Percentiles rank a stretch among this genome's conserved stretches.
Evolutionary conservation across 1,140 invertebrate species (phyloP).

Genomic region (Oscheius sp.): DNA sequence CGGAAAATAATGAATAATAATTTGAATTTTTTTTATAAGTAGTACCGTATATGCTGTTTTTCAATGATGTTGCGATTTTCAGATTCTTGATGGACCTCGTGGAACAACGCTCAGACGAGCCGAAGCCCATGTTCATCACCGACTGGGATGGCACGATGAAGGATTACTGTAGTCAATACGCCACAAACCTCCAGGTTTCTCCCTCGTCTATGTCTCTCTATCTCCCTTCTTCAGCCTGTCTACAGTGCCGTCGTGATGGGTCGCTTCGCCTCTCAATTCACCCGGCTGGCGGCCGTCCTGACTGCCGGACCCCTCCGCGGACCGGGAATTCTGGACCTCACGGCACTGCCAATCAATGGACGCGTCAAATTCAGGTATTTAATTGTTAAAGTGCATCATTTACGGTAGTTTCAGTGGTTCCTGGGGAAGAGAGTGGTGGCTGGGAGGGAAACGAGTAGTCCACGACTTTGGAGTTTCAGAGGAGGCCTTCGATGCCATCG

Average conservation of each 20-base stretch:
- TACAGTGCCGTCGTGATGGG: constrained; percentile 57
- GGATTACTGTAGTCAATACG: constrained; percentile 60
- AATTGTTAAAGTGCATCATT: too few species aligned
- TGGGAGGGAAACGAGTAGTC: constrained; percentile 53
- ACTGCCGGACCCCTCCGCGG: constrained; percentile 54
- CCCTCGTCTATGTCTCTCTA: background rate
- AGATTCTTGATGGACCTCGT: constrained; percentile 45
- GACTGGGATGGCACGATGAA: constrained; percentile 62
- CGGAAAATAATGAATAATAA: background rate
- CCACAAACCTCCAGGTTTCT: constrained; percentile 54
- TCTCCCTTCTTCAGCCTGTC: constrained; percentile 46
- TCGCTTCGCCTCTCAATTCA: constrained; percentile 51
- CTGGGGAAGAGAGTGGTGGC: constrained; percentile 61
- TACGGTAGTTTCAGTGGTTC: constrained; percentile 44
- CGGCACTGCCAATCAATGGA: constrained; percentile 57
- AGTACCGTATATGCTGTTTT: constrained; percentile 2
- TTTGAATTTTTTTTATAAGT: constrained; percentile 14
- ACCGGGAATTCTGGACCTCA: constrained; percentile 59
- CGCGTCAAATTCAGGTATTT: constrained; percentile 53
- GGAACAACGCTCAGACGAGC: background rate
- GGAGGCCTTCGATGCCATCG: constrained; percentile 52
- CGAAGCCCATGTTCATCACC: constrained; percentile 57
- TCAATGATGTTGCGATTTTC: constrained; percentile 29
- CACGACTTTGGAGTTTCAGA: constrained; percentile 58
- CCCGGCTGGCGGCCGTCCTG: constrained; percentile 52